Base-by-base conservation (phyloP, 1,140 invertebrate species). In the Orchestia grillus region DNA sequence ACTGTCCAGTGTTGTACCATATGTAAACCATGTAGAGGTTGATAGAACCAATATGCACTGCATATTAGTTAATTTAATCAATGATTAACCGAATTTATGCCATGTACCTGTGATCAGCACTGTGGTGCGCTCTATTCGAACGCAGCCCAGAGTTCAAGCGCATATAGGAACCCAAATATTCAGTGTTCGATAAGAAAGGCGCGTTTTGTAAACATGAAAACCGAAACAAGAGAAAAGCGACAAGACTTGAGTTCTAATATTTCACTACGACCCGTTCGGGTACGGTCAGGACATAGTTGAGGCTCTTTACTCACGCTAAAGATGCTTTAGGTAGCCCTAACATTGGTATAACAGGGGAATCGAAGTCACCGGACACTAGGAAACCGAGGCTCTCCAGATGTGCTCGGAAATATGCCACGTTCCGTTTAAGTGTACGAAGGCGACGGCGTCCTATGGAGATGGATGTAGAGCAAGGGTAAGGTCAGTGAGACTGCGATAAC, bases 271-370 rank as follows among this genome's bases (percentile, higher is more conserved):
- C 88, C 62, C 88, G 44, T 94, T 45, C 6, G 92, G 44, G 92
- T 19, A 94, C 92, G 44, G 40, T 45, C 16, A 94, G 44, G 44
- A 94, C 41, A n/a, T 91, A 91, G 47, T 53, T 53, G 47, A 53
- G 47, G 47, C 47, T 42, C 41, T 44, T 96, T 97, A 97, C 96
- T 98, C 98, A 96, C 98, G 98, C 97, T 99, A 98, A 96, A 97
- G 98, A 98, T 23, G 98, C 97, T 47, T 98, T 98, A 97, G 98
- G 97, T 97, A 97, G 98, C 19, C 98, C 96, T 96, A 98, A 97
- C 53, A 98, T 96, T 45, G 98, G 98, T 36, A 98, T 98, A 87
- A 98, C 98, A 41, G 98, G 98, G 53, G 98, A 98, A 97, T 98
- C 98, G 96, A 98, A 97, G 97, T 98, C 98, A 94, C 98, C 98